A percentile compares a stretch with the other conserved stretches of the same genome.
phyloP scores from a whole-genome alignment of 2,888 invertebrate species.

The Sympetrum striolatum region DNA sequence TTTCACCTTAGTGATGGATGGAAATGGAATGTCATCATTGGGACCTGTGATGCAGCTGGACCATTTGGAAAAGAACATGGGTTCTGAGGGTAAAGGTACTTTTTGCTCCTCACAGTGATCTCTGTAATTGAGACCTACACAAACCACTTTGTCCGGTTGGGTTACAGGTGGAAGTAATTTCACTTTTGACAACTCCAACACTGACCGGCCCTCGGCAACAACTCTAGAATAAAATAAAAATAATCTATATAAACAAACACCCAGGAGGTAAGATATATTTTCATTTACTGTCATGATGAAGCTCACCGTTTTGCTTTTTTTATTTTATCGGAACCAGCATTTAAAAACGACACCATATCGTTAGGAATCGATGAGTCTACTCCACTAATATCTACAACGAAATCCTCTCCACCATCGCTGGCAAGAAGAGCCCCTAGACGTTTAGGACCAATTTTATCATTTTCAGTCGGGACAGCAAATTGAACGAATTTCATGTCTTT shows the following conservation, averaged over 20 bases:
- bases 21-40: slow-evolving; percentile 69
- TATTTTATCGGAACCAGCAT: slow-evolving; percentile 60
- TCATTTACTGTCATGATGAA: not conserved
- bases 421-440: slow-evolving; percentile 6
- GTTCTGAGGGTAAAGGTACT: slow-evolving; percentile 73
- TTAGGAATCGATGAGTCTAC: slow-evolving; percentile 66
- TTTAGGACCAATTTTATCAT: not conserved
- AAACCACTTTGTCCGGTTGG: slow-evolving; percentile 82
- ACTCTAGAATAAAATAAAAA: slow-evolving; percentile 58
- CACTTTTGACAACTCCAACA: slow-evolving; percentile 65
- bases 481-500: slow-evolving; percentile 49
- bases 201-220: slow-evolving; percentile 63
- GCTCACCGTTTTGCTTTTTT: slow-evolving; percentile 65
- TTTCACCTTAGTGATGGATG: slow-evolving; percentile 68
- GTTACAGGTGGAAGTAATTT: slow-evolving; percentile 75
- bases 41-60: slow-evolving; percentile 79
- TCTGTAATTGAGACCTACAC: slow-evolving; percentile 84
- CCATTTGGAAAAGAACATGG: slow-evolving; percentile 89
- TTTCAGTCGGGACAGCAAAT: slow-evolving; percentile 44
- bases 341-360: slow-evolving; percentile 64
- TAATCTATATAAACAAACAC: not conserved
- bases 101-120: slow-evolving; percentile 89
- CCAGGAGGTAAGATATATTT: not conserved
- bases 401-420: slow-evolving; percentile 64
- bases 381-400: slow-evolving; percentile 70